Percentiles rank a stretch among this genome's conserved stretches.
Evolutionary conservation across 1,140 invertebrate genomes (phyloP).

Genomic region (Philaenus spumarius): DNA sequence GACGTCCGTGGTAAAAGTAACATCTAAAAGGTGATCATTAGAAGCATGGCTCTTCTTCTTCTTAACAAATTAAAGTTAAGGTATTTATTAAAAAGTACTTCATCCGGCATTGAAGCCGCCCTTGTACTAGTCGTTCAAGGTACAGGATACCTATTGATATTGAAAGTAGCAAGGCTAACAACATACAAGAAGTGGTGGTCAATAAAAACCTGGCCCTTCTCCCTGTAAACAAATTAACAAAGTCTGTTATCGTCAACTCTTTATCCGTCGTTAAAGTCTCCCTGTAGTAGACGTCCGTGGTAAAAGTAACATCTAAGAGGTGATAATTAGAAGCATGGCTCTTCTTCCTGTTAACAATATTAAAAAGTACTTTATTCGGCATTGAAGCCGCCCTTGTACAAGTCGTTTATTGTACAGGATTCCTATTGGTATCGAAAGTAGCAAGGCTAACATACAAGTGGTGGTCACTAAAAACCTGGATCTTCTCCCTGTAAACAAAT

Average conservation of each 20-base stretch:
- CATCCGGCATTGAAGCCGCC: slow-evolving; percentile 84
- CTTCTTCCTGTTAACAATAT: too few relatives aligned
- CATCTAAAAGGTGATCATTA: too few relatives aligned
- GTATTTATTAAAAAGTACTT: too few relatives aligned
- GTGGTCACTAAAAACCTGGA: slow-evolving; percentile 66
- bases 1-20: too few relatives aligned
- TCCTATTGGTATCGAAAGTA: slow-evolving; percentile 78
- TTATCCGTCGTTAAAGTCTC: too few relatives aligned
- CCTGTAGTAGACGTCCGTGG: too few relatives aligned
- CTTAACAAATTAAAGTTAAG: too few relatives aligned
- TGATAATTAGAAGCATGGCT: too few relatives aligned
- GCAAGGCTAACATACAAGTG: slow-evolving; percentile 73
- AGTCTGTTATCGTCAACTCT: too few relatives aligned
- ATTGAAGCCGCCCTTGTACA: slow-evolving; percentile 71
- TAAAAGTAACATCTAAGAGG: too few relatives aligned
- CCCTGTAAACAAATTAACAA: too few relatives aligned
- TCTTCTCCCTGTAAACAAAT: slow-evolving; percentile 59
- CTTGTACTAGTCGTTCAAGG: slow-evolving; percentile 67
- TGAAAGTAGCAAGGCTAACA: slow-evolving; percentile 74
- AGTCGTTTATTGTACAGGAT: slow-evolving; percentile 73
- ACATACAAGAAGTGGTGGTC: slow-evolving; percentile 71
- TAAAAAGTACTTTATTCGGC: slow-evolving; percentile 87
- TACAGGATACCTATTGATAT: slow-evolving; percentile 76
- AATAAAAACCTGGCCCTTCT: slow-evolving; percentile 72
- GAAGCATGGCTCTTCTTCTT: too few relatives aligned